Evolutionary conservation across 2,888 invertebrate genomes (phyloP), one percentile per base, ranked within the genome.

Genomic region (Agrotis exclamationis): DNA sequence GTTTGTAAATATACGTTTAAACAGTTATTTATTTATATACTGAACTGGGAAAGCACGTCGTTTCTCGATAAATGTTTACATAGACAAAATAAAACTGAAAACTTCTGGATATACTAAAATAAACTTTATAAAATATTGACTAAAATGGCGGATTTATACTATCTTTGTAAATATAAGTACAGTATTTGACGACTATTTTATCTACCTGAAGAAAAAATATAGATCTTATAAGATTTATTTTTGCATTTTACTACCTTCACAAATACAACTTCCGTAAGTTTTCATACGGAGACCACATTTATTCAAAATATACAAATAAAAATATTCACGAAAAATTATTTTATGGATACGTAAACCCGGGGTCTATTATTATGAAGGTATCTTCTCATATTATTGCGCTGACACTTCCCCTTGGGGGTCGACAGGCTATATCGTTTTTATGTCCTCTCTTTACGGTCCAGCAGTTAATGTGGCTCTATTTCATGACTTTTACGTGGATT

Each of bases 391-490:
- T 74, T 83, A 85, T 85, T 74, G 62, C 80, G 71, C 63, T 70
- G 63, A 76, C 76, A 70, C 68, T 73, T 68, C 64, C 84, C 84
- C 75, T 83, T 65, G 58, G 70, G 74, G 84, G 66, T 65, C 50
- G 76, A 56, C 74, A 83, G 73, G 66, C 74, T 53, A 80, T 76
- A 70, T 72, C 74, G 53, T 66, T 83, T 82, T 83, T 85, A 85
- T 74, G 72, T 60, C 45, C 67, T 54, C 28, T 22, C 48, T 85
- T 83, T 76, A 85, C 50, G 64, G 72, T 53, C 72, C 28, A 60
- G 44, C 70, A 74, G 85, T 80, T 85, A 80, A 85, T 74, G 85
- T 76, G 63, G 58, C 59, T 70, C 63, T 82, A 83, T 71, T 83
- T 74, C 50, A 74, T 69, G 76, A 70, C 71, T 72, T 70, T 76